Evolutionary conservation across 2,888 invertebrate genomes (phyloP).

Genomic region (Drosophila setosimentum): DNA sequence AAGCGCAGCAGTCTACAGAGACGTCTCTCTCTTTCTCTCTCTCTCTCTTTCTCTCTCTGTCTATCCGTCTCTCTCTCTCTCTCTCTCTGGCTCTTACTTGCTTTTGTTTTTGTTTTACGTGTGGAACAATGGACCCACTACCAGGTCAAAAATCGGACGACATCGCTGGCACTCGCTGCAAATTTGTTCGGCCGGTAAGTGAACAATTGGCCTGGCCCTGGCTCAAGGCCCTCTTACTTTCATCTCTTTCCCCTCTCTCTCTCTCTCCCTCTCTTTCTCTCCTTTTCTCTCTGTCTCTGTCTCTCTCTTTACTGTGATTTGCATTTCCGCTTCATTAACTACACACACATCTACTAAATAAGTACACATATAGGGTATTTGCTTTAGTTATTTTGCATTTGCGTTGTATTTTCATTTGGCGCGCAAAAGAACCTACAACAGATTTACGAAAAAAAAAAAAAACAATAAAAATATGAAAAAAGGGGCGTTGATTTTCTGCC

Average conservation of each 20-base stretch:
- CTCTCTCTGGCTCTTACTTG: neutral
- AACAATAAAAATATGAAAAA: neutral
- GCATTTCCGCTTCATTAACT: constrained; percentile 73
- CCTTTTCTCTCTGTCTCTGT: no score
- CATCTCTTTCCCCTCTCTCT: constrained; percentile 7
- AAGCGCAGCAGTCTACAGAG: constrained; percentile 65
- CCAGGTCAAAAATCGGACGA: constrained; percentile 22
- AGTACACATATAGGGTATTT: constrained; percentile 3
- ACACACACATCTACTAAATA: constrained; percentile 36
- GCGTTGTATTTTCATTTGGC: constrained; percentile 50
- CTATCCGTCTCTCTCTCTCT: constrained; percentile 1
- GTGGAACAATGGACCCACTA: constrained; percentile 48
- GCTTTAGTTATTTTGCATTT: neutral
- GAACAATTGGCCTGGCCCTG: constrained; percentile 67
- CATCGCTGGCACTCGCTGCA: constrained; percentile 36
- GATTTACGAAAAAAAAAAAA: neutral
- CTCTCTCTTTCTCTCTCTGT: neutral
- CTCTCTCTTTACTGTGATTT: constrained; percentile 63
- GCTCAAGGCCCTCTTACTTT: constrained; percentile 35
- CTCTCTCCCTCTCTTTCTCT: constrained; percentile 2
- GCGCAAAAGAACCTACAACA: constrained; percentile 45
- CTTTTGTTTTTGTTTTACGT: constrained; percentile 25
- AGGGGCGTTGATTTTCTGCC: constrained; percentile 46
- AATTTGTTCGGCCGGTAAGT: constrained; percentile 55
- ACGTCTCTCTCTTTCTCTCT: neutral